Evolutionary conservation across 2,113 vertebrate species (phyloP), one percentile per base, ranked within the genome.

Genomic region (Triplophysa rosa): DNA sequence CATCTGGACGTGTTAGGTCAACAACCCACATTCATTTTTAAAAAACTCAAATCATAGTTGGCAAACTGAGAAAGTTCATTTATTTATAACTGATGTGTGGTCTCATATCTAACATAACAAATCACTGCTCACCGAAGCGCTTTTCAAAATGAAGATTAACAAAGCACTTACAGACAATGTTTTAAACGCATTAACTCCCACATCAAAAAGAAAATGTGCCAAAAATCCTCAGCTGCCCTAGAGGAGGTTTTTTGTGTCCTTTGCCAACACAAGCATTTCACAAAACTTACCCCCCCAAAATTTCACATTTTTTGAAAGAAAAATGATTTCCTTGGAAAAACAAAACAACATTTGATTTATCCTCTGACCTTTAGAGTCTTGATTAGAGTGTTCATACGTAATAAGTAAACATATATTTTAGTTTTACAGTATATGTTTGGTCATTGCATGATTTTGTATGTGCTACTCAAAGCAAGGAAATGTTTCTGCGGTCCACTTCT

Each of bases 231-330:
- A 40, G 81, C 78, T 81, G 80, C 70, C 58, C 58, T 45, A 77
- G 26, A 82, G 81, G 81, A 63, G 69, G 82, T 85, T 83, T 84
- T 81, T 80, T 63, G 67, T 33, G 12, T 80, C 65, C 65, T 71
- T 80, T 83, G 88, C 90, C 91, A 92, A 92, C 86, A 87, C 83
- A 91, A 93, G 86, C 87, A 87, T 90, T 90, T 87, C 89, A 83
- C 83, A 79, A 82, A 85, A 81, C 86, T 87, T 90, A 86, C 69
- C 86, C 52, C 67, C 17, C 74, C 66, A 62, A 77, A 77, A 78
- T 78, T 63, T 73, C 80, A 82, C 24, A 61, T 68, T 63, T 63
- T 75, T 71, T 37, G 78, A 77, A 49, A 76, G 58, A 80, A 84
- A 78, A 83, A 63, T 16, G 59, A 85, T 87, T 85, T 80, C 73